Percentiles rank a stretch among this genome's conserved stretches.
phyloP scores from a whole-genome alignment of 2,113 vertebrate species.

The Prinia subflava region DNA sequence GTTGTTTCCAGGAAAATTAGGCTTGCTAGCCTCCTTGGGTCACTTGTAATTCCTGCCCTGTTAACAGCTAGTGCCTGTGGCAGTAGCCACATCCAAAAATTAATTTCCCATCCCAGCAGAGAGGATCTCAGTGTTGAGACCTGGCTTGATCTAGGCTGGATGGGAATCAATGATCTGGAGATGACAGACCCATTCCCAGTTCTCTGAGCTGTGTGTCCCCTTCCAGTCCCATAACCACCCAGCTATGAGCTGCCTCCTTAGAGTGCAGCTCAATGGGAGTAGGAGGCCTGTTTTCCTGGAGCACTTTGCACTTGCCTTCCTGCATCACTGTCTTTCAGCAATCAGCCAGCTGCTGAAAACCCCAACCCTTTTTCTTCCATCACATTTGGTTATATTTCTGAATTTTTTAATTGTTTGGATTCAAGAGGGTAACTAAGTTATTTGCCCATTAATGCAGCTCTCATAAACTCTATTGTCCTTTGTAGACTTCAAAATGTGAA shows the following conservation, averaged over 20 bases:
- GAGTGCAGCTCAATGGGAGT: not conserved
- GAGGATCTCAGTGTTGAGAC: not conserved
- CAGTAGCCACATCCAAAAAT: not conserved
- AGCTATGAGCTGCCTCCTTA: not conserved
- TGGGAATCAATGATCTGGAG: not conserved
- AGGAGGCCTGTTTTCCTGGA: not conserved
- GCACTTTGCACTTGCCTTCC: not conserved
- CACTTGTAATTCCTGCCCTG: accelerated
- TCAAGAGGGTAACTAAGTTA: not conserved
- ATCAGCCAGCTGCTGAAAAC: not conserved
- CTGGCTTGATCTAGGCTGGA: not conserved
- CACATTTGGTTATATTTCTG: not conserved
- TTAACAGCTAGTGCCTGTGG: not conserved
- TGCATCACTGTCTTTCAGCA: not conserved
- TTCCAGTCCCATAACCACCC: not conserved
- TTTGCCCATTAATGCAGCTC: not conserved
- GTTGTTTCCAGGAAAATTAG: not conserved
- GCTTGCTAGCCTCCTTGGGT: not conserved
- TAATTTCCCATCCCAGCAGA: not conserved
- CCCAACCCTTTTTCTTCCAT: accelerated
- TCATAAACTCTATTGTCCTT: not conserved
- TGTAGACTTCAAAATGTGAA: not conserved
- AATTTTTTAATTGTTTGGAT: not conserved
- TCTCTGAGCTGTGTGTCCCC: not conserved
- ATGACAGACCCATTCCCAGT: not conserved